These are phyloP conservation scores for Pangasianodon hypophthalmus DNA, from an alignment of 2,113 vertebrate genomes.

Conservation along the genomic window DNA sequence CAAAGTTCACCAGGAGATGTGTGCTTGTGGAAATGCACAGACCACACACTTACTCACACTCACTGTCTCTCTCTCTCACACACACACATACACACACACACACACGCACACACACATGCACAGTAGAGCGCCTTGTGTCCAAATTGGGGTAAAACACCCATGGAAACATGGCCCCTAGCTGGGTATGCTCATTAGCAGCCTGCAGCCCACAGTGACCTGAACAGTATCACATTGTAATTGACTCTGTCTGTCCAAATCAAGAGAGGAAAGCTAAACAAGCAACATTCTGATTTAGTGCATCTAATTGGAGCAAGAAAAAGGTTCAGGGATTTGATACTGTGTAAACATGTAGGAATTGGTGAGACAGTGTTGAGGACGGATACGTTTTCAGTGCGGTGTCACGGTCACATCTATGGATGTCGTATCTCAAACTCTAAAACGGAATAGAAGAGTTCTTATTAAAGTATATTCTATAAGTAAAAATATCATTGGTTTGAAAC, in stretches of 20 bases:
- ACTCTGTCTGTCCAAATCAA: slow-evolving; percentile 50
- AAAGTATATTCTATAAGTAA: not conserved
- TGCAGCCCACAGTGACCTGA: slow-evolving; percentile 40
- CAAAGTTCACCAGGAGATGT: slow-evolving; percentile 20
- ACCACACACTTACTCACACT: not conserved
- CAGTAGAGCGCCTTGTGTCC: slow-evolving; percentile 22
- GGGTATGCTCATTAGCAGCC: slow-evolving; percentile 39
- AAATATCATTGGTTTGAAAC: not conserved
- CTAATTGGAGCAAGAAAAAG: slow-evolving; percentile 35
- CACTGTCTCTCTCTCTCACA: slow-evolving; percentile 32
- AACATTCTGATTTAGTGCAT: slow-evolving; percentile 44
- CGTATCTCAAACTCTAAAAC: not conserved
- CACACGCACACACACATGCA: slow-evolving; percentile 41
- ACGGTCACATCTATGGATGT: not conserved
- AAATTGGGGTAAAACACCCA: slow-evolving; percentile 5
- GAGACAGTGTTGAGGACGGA: slow-evolving; percentile 14
- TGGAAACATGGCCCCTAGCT: slow-evolving; percentile 35
- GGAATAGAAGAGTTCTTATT: not conserved
- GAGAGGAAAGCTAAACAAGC: slow-evolving; percentile 38
- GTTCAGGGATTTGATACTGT: slow-evolving; percentile 23
- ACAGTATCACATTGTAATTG: slow-evolving; percentile 53
- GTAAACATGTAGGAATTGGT: slow-evolving; percentile 31
- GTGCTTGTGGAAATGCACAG: slow-evolving; percentile 15
- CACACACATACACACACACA: slow-evolving; percentile 38
- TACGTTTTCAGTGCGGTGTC: not conserved